Conservation (phyloP, 2,113 vertebrate genomes). For the Lepus americanus region DNA sequence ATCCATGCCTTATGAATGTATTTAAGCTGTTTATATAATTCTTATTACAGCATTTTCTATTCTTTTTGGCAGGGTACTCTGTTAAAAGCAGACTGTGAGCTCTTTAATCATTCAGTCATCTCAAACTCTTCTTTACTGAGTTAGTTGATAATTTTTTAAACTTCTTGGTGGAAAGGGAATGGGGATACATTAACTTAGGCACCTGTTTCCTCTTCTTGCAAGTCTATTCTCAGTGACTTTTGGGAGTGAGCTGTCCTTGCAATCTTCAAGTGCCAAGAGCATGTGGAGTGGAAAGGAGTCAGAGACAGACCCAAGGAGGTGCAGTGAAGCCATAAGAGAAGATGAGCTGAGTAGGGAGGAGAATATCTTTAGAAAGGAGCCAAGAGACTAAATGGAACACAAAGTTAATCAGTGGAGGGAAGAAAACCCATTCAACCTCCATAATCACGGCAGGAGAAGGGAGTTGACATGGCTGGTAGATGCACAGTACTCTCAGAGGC, state of each 20-base stretch:
- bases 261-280: background rate
- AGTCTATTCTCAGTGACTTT: background rate
- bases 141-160: background rate
- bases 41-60: slow-evolving; percentile 32
- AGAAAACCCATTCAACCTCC: background rate
- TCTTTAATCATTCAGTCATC: background rate
- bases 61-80: slow-evolving; percentile 4
- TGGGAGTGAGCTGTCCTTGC: background rate
- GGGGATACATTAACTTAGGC: background rate
- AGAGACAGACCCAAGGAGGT: background rate
- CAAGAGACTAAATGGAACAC: background rate
- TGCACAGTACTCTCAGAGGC: background rate
- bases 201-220: background rate
- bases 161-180: background rate
- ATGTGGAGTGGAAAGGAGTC: background rate
- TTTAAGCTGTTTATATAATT: background rate
- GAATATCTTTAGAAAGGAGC: slow-evolving; percentile 14
- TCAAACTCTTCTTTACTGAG: slow-evolving; percentile 33
- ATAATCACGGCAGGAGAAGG: background rate
- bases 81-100: slow-evolving; percentile 32
- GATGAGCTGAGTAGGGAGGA: background rate
- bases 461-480: background rate
- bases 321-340: background rate
- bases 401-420: background rate
- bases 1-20: too few relatives aligned